Evolutionary conservation across 2,888 invertebrate genomes (phyloP).

Genomic region (Dinocampus coccinellae): DNA sequence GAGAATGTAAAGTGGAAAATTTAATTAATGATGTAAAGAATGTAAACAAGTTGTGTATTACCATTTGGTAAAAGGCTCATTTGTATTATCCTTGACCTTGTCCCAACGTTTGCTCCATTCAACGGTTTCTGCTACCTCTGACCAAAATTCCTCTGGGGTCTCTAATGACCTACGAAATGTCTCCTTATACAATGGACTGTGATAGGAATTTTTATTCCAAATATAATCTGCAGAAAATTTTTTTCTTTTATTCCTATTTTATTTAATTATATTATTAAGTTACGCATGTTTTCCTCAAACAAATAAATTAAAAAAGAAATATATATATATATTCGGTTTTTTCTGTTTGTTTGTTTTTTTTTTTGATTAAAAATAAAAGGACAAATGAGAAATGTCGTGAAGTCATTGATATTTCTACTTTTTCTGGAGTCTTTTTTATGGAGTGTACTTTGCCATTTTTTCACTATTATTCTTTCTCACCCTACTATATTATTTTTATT

Average conservation of each 20-base stretch:
- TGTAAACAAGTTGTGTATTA: conserved; percentile 65
- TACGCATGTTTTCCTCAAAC: neutral
- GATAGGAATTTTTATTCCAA: conserved; percentile 54
- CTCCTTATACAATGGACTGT: conserved; percentile 72
- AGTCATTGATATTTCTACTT: neutral
- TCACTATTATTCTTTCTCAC: neutral
- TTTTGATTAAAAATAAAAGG: neutral
- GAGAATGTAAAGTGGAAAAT: neutral
- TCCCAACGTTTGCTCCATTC: conserved; percentile 90
- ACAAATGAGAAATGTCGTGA: neutral
- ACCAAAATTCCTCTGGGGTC: conserved; percentile 89
- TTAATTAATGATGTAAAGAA: neutral
- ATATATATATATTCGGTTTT: too few species aligned
- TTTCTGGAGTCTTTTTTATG: too few species aligned
- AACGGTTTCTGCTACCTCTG: conserved; percentile 79
- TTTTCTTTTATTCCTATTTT: neutral
- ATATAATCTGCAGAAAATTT: conserved; percentile 56
- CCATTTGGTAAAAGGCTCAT: conserved; percentile 93
- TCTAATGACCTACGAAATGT: conserved; percentile 79
- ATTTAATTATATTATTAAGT: neutral
- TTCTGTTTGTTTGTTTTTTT: too few species aligned
- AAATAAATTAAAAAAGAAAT: too few species aligned
- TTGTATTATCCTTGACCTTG: conserved; percentile 84
- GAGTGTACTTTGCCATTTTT: neutral
- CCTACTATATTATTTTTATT: too few species aligned